Percentiles rank a stretch among this genome's conserved stretches.
phyloP scores from a whole-genome alignment of 2,888 invertebrate species.

The Agonum fuliginosum region DNA sequence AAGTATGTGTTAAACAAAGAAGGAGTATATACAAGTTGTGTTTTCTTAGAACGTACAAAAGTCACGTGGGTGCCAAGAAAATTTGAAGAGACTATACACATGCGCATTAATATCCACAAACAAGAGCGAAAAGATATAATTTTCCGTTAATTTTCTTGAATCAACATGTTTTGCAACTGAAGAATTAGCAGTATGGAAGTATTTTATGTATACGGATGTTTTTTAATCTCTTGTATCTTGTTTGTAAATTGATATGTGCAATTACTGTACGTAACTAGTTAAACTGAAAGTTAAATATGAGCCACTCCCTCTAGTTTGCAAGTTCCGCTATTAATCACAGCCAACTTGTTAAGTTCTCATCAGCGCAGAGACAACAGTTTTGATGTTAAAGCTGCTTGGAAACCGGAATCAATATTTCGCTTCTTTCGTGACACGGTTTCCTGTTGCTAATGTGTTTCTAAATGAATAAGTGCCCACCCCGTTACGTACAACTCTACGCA shows the following conservation, averaged over 20 bases:
- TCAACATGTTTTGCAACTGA: too few relatives aligned
- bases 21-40: too few relatives aligned
- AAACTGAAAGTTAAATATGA: constrained; percentile 57
- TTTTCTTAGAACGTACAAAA: too few relatives aligned
- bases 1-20: too few relatives aligned
- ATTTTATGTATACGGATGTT: not conserved
- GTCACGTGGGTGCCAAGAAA: too few relatives aligned
- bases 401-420: constrained; percentile 43
- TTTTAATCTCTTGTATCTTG: constrained; percentile 6
- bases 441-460: constrained; percentile 55
- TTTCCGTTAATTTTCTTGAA: too few relatives aligned
- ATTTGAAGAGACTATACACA: too few relatives aligned
- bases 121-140: too few relatives aligned
- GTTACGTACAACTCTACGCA: constrained; percentile 3
- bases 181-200: not conserved
- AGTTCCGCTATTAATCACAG: constrained; percentile 53
- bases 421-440: constrained; percentile 53
- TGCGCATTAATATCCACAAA: too few relatives aligned
- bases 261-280: constrained; percentile 50
- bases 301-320: constrained; percentile 53
- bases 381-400: constrained; percentile 25
- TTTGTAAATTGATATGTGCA: constrained; percentile 58
- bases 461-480: constrained; percentile 56
- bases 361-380: constrained; percentile 47
- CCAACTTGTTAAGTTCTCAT: constrained; percentile 59